Evolutionary conservation across 2,797 vertebrate genomes (phyloP).

Genomic region (Meda fulgida): DNA sequence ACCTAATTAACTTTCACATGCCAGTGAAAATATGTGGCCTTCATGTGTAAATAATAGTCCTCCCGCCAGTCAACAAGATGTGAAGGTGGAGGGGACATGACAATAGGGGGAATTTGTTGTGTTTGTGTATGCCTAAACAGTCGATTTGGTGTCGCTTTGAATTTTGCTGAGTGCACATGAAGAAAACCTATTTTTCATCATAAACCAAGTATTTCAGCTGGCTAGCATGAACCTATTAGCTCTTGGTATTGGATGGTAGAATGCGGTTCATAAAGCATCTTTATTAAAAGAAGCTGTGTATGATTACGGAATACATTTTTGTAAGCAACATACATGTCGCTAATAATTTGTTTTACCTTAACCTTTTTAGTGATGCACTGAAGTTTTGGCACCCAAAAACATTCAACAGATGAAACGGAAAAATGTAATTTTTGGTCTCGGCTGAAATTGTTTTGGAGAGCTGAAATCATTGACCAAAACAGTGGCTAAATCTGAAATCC

Average conservation of each 20-base stretch:
- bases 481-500: too few relatives aligned
- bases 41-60: constrained; percentile 75
- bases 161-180: neutral
- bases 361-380: neutral
- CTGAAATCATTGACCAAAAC: neutral
- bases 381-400: neutral
- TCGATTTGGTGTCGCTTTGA: neutral
- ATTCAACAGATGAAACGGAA: too few relatives aligned
- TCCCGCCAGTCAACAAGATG: constrained; percentile 58
- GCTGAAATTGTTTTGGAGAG: neutral
- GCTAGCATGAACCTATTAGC: neutral
- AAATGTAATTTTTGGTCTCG: neutral
- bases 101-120: constrained; percentile 43
- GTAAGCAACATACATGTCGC: neutral
- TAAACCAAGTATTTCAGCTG: neutral
- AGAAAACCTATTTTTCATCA: neutral
- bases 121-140: neutral
- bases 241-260: too few relatives aligned
- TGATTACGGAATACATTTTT: neutral
- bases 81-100: constrained; percentile 58
- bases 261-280: neutral
- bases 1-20: constrained; percentile 77
- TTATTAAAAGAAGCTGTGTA: too few relatives aligned
- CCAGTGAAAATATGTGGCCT: constrained; percentile 75
- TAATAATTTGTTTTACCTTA: neutral